Conservation (phyloP, 2,113 vertebrate genomes). For the Grus americana region DNA sequence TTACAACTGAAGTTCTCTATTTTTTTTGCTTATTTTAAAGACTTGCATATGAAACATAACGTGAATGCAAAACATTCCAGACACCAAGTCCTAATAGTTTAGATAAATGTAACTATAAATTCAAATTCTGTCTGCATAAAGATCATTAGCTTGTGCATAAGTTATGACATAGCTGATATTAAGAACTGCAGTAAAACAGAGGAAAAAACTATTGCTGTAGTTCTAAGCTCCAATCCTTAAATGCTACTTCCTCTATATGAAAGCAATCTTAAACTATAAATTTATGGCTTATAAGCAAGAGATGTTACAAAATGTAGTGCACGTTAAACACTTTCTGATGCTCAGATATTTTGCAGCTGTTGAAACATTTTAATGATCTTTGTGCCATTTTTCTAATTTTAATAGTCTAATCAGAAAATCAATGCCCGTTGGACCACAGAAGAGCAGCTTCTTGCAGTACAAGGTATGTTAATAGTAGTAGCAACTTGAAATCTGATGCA, state of each 20-base stretch:
- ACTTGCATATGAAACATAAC: background rate
- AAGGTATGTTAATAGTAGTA: conserved; percentile 84
- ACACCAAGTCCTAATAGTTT: background rate
- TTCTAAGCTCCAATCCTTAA: background rate
- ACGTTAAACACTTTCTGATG: background rate
- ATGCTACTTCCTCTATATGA: background rate
- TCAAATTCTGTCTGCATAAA: conserved; percentile 19
- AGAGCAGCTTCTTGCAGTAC: conserved; percentile 97
- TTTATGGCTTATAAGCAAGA: background rate
- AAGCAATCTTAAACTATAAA: background rate
- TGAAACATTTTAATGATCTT: conserved; percentile 61
- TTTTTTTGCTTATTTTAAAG: background rate
- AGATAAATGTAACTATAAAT: background rate
- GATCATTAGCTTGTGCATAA: conserved; percentile 6
- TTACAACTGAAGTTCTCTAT: background rate
- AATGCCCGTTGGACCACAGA: conserved; percentile 99
- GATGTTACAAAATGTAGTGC: background rate
- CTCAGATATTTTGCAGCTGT: background rate
- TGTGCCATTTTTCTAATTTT: conserved; percentile 78
- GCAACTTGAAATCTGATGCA: conserved; percentile 2
- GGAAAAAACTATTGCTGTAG: background rate
- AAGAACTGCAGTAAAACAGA: background rate
- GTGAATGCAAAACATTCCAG: background rate
- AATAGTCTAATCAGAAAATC: conserved; percentile 95
- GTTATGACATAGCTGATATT: background rate